Evolutionary conservation across 2,888 invertebrate genomes (phyloP), one percentile per base, ranked within the genome.

Genomic region (Tachina lurida): DNA sequence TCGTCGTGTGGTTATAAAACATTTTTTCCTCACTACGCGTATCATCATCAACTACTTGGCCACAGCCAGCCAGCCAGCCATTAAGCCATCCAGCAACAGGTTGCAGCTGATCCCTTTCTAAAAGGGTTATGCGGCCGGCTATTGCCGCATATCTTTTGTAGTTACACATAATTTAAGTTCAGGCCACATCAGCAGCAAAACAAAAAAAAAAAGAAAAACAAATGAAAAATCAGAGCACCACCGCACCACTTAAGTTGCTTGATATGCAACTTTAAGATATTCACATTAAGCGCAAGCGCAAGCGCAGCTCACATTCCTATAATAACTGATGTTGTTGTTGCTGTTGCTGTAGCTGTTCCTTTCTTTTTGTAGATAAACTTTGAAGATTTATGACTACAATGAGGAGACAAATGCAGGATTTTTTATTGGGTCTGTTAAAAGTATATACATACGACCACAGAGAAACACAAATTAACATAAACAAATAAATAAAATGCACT

Each of bases 1-100:
- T 91, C 89, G 89, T 81, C 88, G 90, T 90, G 89, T 89, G 90
- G 90, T 90, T 91, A 91, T 89, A 89, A 89, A 89, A 89, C 89
- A 90, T 89, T 88, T 85, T 76, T 78, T 81, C 39, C 63, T 62
- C 67, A 60, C 76, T 63, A 31, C 31, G 31, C 31, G 31, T 31
- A 74, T 68, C 74, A 74, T 68, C 74, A 71, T 65, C 81, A 70
- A 74, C 68, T 68, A 58, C 63, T 70, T 74, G 71, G 65, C 45
- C 67, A 45, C 65, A 73, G 73, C 41, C 75, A 65, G 7, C 31
- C 31, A 22, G 3, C 22, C 3, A 22, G 3, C 2, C 22, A 22
- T 1, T 3, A 1, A 22, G 22, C 22, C 22, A 4, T 22, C 1
- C 22, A 31, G 56, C 76, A 78, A 71, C 77, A 70, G 70, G 71